phyloP scores from a whole-genome alignment of 2,113 vertebrate species.

The Podarcis raffonei region DNA sequence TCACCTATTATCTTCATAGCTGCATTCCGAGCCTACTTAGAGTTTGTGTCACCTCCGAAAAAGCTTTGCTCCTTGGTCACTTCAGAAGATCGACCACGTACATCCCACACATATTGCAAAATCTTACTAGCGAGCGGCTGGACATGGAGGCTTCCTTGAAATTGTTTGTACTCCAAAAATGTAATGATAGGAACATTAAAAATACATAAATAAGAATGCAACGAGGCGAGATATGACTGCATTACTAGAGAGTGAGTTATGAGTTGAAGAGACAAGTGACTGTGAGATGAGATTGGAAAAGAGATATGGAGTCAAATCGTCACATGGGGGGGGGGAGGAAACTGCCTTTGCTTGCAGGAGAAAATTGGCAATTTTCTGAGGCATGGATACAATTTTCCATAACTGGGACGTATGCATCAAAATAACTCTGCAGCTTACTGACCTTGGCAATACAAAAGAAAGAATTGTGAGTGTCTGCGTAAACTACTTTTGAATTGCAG shows the following conservation, averaged over 20 bases:
- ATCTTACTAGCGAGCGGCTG: not conserved
- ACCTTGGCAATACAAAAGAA: conserved; percentile 4
- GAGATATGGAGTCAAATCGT: not conserved
- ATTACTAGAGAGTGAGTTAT: conserved; percentile 13
- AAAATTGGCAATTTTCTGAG: conserved; percentile 32
- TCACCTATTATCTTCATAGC: not conserved
- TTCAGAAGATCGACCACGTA: not conserved
- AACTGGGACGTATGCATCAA: conserved; percentile 3
- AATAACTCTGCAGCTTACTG: conserved; percentile 16
- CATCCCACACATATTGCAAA: not conserved
- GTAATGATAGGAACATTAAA: conserved; percentile 21
- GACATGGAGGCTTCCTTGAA: not conserved
- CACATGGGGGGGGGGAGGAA: not conserved
- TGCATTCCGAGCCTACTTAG: not conserved
- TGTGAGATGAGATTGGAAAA: conserved; percentile 2
- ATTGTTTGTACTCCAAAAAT: not conserved
- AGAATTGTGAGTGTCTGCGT: not conserved
- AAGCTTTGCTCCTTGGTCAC: not conserved
- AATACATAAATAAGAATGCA: conserved; percentile 27
- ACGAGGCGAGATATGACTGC: not conserved
- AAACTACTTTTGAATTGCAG: conserved; percentile 7
- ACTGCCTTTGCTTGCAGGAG: not conserved
- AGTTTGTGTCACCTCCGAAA: not conserved
- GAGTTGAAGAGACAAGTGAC: conserved; percentile 4
- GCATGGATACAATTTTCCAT: conserved; percentile 8